These are phyloP conservation scores for Drosophila suzukii DNA, from an alignment of 1,140 invertebrate genomes.

Conservation along the genomic window DNA sequence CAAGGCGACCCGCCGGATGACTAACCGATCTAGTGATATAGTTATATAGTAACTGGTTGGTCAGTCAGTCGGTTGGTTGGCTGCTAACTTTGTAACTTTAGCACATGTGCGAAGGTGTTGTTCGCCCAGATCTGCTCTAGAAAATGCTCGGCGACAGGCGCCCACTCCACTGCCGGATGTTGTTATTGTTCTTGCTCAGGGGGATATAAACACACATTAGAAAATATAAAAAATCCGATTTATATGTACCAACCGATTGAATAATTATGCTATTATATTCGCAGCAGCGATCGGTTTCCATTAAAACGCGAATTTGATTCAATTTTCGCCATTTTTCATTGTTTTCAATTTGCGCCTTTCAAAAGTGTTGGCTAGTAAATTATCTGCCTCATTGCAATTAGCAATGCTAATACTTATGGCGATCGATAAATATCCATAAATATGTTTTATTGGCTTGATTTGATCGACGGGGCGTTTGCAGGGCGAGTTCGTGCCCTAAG, in stretches of 20 bases:
- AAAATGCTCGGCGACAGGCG: slow-evolving; percentile 72
- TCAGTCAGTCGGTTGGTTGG: slow-evolving; percentile 41
- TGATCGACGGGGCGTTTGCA: slow-evolving; percentile 15
- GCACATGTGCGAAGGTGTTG: slow-evolving; percentile 83
- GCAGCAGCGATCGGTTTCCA: slow-evolving; percentile 5
- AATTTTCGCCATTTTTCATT: slow-evolving; percentile 44
- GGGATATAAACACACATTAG: slow-evolving; percentile 16
- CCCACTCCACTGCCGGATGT: slow-evolving; percentile 79
- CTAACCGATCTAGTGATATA: slow-evolving; percentile 35
- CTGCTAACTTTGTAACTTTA: slow-evolving; percentile 58
- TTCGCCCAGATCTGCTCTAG: slow-evolving; percentile 81
- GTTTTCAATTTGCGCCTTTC: slow-evolving; percentile 72
- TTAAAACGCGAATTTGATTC: slow-evolving; percentile 21
- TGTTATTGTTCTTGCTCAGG: slow-evolving; percentile 49
- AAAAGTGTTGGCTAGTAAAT: slow-evolving; percentile 57
- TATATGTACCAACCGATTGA: slow-evolving; percentile 33
- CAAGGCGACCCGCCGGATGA: slow-evolving; percentile 57
- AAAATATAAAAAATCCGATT: slow-evolving; percentile 1
- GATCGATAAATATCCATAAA: slow-evolving; percentile 60
- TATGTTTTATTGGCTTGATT: slow-evolving; percentile 55
- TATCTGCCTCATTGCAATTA: slow-evolving; percentile 64
- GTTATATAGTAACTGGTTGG: slow-evolving; percentile 28
- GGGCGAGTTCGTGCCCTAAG: slow-evolving; percentile 75
- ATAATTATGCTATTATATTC: slow-evolving; percentile 68
- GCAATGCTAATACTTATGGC: slow-evolving; percentile 61